Percentiles rank a stretch among this genome's conserved stretches.
These are phyloP conservation scores for Aphaenogaster rudis DNA, from an alignment of 1,140 invertebrate species.

Conservation along the genomic window DNA sequence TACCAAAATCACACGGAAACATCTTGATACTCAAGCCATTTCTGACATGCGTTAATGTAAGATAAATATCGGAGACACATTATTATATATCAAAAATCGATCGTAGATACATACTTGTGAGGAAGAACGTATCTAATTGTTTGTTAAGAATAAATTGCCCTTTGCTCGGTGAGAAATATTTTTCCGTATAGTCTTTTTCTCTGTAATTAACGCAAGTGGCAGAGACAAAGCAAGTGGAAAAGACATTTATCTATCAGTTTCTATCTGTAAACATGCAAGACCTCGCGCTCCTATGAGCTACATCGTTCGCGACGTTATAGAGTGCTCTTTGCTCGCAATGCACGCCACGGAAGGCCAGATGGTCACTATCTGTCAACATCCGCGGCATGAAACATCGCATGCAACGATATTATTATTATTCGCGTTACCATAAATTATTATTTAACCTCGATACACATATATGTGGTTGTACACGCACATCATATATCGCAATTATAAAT, in stretches of 20 bases:
- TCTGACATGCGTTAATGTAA: not conserved
- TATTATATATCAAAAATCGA: not conserved
- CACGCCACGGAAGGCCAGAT: slow-evolving; percentile 52
- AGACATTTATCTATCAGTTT: slow-evolving; percentile 42
- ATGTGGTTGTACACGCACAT: not conserved
- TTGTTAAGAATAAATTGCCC: slow-evolving; percentile 4
- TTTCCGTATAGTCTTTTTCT: not conserved
- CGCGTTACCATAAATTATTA: slow-evolving; percentile 61
- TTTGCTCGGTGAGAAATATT: not conserved
- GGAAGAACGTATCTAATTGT: not conserved
- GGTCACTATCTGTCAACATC: slow-evolving; percentile 70
- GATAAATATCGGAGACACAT: slow-evolving; percentile 14
- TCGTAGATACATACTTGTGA: not conserved
- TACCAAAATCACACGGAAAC: not conserved
- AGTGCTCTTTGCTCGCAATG: slow-evolving; percentile 32
- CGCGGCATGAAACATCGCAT: slow-evolving; percentile 73
- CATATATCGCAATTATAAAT: slow-evolving; percentile 5
- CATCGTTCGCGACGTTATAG: slow-evolving; percentile 32
- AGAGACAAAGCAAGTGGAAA: slow-evolving; percentile 6
- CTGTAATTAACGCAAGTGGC: not conserved
- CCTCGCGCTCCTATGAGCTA: slow-evolving; percentile 15
- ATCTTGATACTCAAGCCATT: not conserved
- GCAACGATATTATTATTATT: slow-evolving; percentile 65
- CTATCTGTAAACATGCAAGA: slow-evolving; percentile 52
- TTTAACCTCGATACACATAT: slow-evolving; percentile 48